These are phyloP conservation scores for Popillia japonica DNA, from an alignment of 1,140 invertebrate species.

Conservation along the genomic window DNA sequence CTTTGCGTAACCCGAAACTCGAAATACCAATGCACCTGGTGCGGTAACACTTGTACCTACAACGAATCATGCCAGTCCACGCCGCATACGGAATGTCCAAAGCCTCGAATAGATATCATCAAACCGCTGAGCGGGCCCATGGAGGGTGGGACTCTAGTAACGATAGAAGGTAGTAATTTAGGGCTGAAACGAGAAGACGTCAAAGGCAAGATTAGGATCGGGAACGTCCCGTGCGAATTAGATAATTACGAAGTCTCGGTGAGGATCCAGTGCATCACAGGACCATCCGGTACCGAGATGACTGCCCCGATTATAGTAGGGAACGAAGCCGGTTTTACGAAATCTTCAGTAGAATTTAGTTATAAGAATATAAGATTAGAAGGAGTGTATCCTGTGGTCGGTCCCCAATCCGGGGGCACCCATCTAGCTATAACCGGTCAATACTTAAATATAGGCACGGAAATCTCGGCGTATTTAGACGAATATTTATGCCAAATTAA, in stretches of 20 bases:
- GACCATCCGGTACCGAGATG: slow-evolving; percentile 76
- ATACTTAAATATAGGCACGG: slow-evolving; percentile 93
- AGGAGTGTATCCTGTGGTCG: slow-evolving; percentile 83
- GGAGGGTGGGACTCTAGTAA: slow-evolving; percentile 94
- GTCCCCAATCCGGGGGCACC: slow-evolving; percentile 94
- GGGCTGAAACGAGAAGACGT: slow-evolving; percentile 92
- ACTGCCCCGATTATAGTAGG: slow-evolving; percentile 86
- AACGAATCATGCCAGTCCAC: slow-evolving; percentile 79
- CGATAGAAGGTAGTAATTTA: slow-evolving; percentile 95
- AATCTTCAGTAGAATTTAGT: slow-evolving; percentile 88
- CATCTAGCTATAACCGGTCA: slow-evolving; percentile 88
- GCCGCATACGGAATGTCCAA: slow-evolving; percentile 84
- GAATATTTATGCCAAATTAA: slow-evolving; percentile 89
- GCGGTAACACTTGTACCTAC: slow-evolving; percentile 85
- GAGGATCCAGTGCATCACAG: slow-evolving; percentile 87
- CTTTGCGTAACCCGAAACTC: slow-evolving; percentile 88
- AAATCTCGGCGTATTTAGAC: slow-evolving; percentile 86
- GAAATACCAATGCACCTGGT: slow-evolving; percentile 93
- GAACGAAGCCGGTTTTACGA: slow-evolving; percentile 87
- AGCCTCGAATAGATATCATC: slow-evolving; percentile 91
- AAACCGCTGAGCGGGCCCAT: slow-evolving; percentile 93
- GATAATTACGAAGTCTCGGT: slow-evolving; percentile 92
- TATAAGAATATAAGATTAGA: slow-evolving; percentile 87
- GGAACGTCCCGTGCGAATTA: slow-evolving; percentile 86
- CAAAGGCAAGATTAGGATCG: slow-evolving; percentile 88